Base-by-base conservation (phyloP, 2,888 invertebrate genomes). In the Papilio protenor region DNA sequence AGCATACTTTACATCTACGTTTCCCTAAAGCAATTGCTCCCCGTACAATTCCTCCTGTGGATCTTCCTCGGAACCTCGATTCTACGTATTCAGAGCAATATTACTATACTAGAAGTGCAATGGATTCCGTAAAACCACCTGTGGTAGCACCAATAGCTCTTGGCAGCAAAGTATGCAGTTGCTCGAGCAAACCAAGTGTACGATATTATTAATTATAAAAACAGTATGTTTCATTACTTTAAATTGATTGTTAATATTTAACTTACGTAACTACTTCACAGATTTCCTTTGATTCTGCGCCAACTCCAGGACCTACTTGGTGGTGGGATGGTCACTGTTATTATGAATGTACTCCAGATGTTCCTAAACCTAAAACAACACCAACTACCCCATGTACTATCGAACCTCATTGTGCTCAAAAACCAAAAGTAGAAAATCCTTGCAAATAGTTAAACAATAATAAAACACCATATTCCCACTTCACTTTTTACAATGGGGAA, bases 271-370 rank as follows among this genome's bases (percentile, higher is more conserved):
- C 70, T 49, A 49, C 2, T 27, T 40, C 84, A 59, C 84, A 91
- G 90, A 81, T 91, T 2, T 83, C 81, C 40, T 91, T 91, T 80
- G 78, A 81, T 8, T 81, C 81, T 16, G 84, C 88, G 0, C 94
- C 94, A 11, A 90, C 87, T 0, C 94, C 94, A 0, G 94, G 94
- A 0, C 59, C 80, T 0, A 75, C 90, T 0, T 94, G 91, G 90
- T 91, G 91, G 91, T 94, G 92, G 90, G 94, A 94, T 79, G 92
- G 91, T 0, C 94, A 94, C 80, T 87, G 86, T 79, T 92, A 90
- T 81, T 94, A 86, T 80, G 89, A 90, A 66, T 80, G 82, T 23
- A 80, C 80, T 0, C 79, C 79, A 6, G 82, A 82, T 23, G 55
- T 77, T 52, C 80, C 79, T 57, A 23, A 14, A 4, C 55, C 52